Evolutionary conservation across 2,888 invertebrate species (phyloP).

Genomic region (Drosophila mulleri): DNA sequence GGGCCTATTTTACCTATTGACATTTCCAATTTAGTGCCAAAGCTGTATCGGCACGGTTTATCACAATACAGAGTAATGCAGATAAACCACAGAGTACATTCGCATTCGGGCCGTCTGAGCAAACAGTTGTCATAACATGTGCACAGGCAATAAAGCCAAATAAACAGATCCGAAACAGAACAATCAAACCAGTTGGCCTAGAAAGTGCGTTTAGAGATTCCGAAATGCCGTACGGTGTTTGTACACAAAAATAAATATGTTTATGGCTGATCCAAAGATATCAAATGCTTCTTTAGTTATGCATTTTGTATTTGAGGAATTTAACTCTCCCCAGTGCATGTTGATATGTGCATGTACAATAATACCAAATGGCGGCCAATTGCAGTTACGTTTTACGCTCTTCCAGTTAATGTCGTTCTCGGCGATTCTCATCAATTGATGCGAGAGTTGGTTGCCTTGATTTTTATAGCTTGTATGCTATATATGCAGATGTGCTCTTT

Average conservation of each 20-base stretch:
- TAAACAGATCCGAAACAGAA: conserved; percentile 4
- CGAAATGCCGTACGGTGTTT: neutral
- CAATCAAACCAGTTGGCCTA: conserved; percentile 1
- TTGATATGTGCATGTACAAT: neutral
- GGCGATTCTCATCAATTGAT: neutral
- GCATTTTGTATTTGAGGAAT: neutral
- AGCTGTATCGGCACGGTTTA: neutral
- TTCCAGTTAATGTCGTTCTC: neutral
- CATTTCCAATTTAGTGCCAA: neutral
- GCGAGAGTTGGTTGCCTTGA: neutral
- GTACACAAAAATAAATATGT: neutral
- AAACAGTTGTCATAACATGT: conserved; percentile 10
- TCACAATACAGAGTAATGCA: neutral
- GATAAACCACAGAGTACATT: conserved; percentile 6
- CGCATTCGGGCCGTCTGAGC: neutral
- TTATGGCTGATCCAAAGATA: neutral
- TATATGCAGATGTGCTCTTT: neutral
- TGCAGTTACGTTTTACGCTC: neutral
- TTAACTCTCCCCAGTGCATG: neutral
- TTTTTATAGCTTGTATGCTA: neutral
- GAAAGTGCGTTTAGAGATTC: neutral
- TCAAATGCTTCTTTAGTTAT: neutral
- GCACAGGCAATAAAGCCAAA: conserved; percentile 3
- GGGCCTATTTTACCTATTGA: neutral
- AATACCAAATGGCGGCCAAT: neutral